Evolutionary conservation across 2,797 vertebrate species (phyloP), one percentile per base, ranked within the genome.

Genomic region (Toxotes lorentzi): DNA sequence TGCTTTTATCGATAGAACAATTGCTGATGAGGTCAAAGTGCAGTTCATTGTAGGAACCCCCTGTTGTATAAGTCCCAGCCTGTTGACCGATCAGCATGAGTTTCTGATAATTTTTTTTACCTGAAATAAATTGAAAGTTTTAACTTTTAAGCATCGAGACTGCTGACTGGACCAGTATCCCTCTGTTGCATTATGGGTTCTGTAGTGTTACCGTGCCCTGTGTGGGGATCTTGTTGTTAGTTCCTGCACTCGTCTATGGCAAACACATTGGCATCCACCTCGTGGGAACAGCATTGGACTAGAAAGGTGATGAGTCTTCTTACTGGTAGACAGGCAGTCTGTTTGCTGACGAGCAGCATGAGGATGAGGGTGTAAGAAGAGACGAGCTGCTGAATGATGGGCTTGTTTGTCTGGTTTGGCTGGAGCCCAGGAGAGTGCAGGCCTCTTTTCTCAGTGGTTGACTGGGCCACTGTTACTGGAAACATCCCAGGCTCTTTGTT

Each of bases 401-500:
- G 64, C 62, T 63, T 73, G 81, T 85, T 82, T 72, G 78, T 76
- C 43, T n/a, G 30, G 21, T 62, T 82, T 85, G 87, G 84, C 81
- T 16, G 13, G 1, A 23, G 61, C 27, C 80, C 84, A 70, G 68
- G 21, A 61, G 56, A 70, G 76, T 24, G 79, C 79, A 12, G 75
- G 34, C 63, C 71, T 75, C 79, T 79, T 80, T 67, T 87, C 84
- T 89, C 71, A 40, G 1, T 0, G 27, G 58, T 82, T 76, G 70
- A 70, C 82, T 73, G 30, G 70, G 51, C 58, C 51, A n/a, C 78
- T 35, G 68, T 82, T 21, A 30, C 74, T 87, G 76, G 74, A 86
- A 88, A 65, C 83, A 59, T 74, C 71, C 85, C 75, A 57, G 30
- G 27, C 34, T 66, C 50, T 79, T 63, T 81, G 67, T 58, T 70